Conservation (phyloP, 2,888 invertebrate species). For the Digitonthophagus gazella region DNA sequence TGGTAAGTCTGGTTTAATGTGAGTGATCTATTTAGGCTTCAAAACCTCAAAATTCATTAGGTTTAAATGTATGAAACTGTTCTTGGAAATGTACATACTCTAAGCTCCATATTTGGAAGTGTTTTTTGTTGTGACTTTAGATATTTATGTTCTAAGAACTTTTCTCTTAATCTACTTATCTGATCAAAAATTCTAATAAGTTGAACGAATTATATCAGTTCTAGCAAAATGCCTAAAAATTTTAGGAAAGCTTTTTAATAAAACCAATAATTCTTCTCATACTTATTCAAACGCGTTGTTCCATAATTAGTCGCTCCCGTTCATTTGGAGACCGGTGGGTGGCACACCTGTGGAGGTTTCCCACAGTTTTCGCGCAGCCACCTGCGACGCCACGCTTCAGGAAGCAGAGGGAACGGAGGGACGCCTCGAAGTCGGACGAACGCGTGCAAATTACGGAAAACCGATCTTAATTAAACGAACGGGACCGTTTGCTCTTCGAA, state of each 20-base stretch:
- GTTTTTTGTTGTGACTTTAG: too few relatives aligned
- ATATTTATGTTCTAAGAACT: too few relatives aligned
- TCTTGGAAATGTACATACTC: too few relatives aligned
- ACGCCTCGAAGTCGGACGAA: not conserved
- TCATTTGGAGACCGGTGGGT: slow-evolving; percentile 26
- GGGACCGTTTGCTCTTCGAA: not conserved
- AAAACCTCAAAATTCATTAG: too few relatives aligned
- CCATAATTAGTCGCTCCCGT: not conserved
- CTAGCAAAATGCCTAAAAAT: too few relatives aligned
- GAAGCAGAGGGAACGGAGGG: slow-evolving; percentile 29
- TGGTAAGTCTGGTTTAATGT: too few relatives aligned
- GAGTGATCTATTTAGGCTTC: too few relatives aligned
- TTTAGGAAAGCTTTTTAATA: not conserved
- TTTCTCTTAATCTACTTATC: too few relatives aligned
- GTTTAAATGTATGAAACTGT: too few relatives aligned
- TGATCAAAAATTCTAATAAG: too few relatives aligned
- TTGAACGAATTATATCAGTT: too few relatives aligned
- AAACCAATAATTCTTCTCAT: not conserved
- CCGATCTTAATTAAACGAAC: not conserved
- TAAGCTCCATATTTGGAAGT: too few relatives aligned
- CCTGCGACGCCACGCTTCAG: slow-evolving; percentile 38
- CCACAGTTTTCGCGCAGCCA: slow-evolving; percentile 39
- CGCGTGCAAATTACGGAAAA: not conserved
- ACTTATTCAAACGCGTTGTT: slow-evolving; percentile 16
- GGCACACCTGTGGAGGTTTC: slow-evolving; percentile 39